phyloP scores from a whole-genome alignment of 2,888 invertebrate genomes.

The Oscheius myriophilus region DNA sequence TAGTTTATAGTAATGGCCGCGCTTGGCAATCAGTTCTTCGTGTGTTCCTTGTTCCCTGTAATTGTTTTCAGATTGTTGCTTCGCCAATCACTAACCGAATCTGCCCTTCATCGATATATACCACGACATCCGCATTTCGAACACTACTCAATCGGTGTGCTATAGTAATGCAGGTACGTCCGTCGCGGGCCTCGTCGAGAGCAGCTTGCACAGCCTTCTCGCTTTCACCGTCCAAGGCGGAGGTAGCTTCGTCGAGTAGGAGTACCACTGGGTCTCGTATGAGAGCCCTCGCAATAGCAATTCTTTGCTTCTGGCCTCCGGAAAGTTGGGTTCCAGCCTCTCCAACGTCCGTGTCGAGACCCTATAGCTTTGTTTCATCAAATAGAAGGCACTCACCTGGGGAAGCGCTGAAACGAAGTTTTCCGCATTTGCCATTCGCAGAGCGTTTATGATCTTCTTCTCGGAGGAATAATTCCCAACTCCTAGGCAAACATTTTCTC shows the following conservation, averaged over 20 bases:
- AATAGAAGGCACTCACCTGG: slow-evolving; percentile 73
- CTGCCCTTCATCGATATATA: slow-evolving; percentile 54
- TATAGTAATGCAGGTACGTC: slow-evolving; percentile 48
- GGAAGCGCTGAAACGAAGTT: slow-evolving; percentile 50
- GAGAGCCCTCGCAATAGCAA: slow-evolving; percentile 56
- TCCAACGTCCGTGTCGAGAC: slow-evolving; percentile 43
- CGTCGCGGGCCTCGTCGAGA: slow-evolving; percentile 37
- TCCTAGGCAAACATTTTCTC: slow-evolving; percentile 47
- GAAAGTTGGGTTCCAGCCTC: slow-evolving; percentile 40
- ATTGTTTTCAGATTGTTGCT: slow-evolving; percentile 42
- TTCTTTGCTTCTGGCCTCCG: slow-evolving; percentile 53
- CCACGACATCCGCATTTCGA: slow-evolving; percentile 46
- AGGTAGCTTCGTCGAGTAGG: slow-evolving; percentile 57
- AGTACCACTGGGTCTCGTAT: slow-evolving; percentile 45
- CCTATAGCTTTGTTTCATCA: slow-evolving; percentile 85
- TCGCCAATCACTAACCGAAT: slow-evolving; percentile 25
- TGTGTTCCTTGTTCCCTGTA: slow-evolving; percentile 59
- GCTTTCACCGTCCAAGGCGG: slow-evolving; percentile 47
- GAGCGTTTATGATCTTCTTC: slow-evolving; percentile 38
- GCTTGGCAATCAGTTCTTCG: slow-evolving; percentile 45
- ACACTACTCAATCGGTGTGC: slow-evolving; percentile 41
- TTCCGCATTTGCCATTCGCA: slow-evolving; percentile 47
- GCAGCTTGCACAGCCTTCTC: slow-evolving; percentile 51
- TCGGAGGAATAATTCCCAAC: slow-evolving; percentile 31
- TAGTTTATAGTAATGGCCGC: slow-evolving; percentile 53